Base-by-base conservation (phyloP, 2,797 vertebrate genomes). In the Phylloscopus collybita region DNA sequence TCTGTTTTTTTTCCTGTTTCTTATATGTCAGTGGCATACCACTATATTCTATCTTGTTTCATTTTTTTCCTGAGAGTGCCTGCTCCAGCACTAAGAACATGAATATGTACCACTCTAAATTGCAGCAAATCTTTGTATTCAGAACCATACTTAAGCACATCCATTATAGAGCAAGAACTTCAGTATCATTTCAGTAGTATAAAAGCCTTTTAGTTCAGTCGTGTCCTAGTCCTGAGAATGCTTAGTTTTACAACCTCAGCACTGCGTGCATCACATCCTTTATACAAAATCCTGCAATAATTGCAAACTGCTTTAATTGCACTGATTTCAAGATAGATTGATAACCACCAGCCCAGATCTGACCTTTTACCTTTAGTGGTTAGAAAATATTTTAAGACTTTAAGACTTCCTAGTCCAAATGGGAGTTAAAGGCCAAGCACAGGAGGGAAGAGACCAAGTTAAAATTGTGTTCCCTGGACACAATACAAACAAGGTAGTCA, bases 261-360 rank as follows among this genome's bases (percentile, higher is more conserved):
- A 78, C 1, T 42, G 6, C 0, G 0, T 11, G 9, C 13, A 3
- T 50, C 54, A 14, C 13, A 56, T 11, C 7, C 17, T 53, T 64
- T 49, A 74, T 17, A 44, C 14, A n/a, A 90, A 62, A 91, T 74
- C 14, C 69, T 5, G 0, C 26, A 27, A 27, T 17, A 74, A 42
- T 0, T 57, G 30, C 18, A 65, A 80, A 57, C 13, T 57, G 15
- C 4, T 51, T 90, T 60, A 86, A 75, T 88, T 81, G 23, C 40
- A 86, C 13, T 36, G 45, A 67, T 57, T 54, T 13, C 29, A 84
- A 54, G 25, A 5, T 30, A 60, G 20, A 42, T 5, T 53, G 32
- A 49, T 16, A 80, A 5, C 4, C 23, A 82, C 16, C 16, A 86
- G 44, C 16, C 10, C 16, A 56, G 29, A 70, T 26, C 5, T 32